Conservation (phyloP, 2,113 vertebrate genomes). For the Pelodiscus sinensis region DNA sequence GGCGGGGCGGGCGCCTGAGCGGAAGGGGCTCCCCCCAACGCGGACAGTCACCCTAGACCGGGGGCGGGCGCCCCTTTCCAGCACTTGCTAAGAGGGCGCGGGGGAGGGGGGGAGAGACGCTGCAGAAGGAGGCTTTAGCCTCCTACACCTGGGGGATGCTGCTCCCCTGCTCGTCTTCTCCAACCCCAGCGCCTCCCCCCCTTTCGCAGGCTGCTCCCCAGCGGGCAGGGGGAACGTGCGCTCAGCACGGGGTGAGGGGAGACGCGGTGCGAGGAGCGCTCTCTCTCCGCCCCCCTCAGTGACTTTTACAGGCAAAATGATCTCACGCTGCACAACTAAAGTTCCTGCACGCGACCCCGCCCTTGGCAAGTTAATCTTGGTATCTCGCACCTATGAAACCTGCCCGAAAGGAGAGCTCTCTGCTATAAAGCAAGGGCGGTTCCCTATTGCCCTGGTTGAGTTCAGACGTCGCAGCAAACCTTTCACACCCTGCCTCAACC, state of each 20-base stretch:
- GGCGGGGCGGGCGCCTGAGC: not conserved
- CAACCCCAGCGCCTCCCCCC: no score
- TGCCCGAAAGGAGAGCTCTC: not conserved
- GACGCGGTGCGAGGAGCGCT: not conserved
- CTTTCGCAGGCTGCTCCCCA: not conserved
- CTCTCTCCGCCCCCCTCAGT: not conserved
- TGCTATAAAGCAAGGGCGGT: not conserved
- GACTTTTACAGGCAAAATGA: not conserved
- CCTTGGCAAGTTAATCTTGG: not conserved
- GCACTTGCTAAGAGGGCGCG: not conserved
- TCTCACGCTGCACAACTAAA: not conserved
- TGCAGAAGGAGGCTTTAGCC: not conserved
- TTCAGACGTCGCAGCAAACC: not conserved
- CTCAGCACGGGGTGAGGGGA: not conserved
- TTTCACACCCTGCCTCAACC: conserved; percentile 37
- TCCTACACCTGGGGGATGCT: not conserved
- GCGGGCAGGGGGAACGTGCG: not conserved
- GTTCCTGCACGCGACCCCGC: conserved; percentile 12
- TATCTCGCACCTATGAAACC: not conserved
- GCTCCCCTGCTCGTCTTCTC: not conserved
- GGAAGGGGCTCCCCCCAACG: not conserved
- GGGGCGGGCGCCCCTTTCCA: not conserved
- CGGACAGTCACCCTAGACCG: no score
- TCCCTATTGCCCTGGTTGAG: conserved; percentile 18
- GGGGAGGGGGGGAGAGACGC: no score